Evolutionary conservation across 1,140 invertebrate species (phyloP), one percentile per base, ranked within the genome.

Genomic region (Halesus radiatus): DNA sequence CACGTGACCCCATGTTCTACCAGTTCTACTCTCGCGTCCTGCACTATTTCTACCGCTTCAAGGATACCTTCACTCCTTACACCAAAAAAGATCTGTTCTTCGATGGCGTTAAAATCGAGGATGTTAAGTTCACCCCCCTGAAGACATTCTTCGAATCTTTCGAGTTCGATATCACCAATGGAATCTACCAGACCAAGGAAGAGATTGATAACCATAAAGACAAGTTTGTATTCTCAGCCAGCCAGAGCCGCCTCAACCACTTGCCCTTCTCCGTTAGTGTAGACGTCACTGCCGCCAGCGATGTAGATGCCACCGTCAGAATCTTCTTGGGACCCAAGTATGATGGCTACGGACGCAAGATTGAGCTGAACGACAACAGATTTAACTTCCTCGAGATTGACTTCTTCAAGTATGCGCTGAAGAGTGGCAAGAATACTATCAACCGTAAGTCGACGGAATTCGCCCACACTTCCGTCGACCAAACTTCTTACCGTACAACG

Each of bases 111-210:
- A 91, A 91, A 81, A 90, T 95, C 77, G 90, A 93, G 75, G 90
- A 90, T 45, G 89, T 95, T 5, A 84, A 87, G 3, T 89, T 94
- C 4, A 92, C 93, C 85, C 90, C 92, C 66, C 85, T 96, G 8
- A 89, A 91, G n/a, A 95, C 94, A 20, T 95, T 92, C 85, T 94
- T 95, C 87, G 93, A 95, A 66, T 88, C 94, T 52, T 93, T 92
- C 83, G 92, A 94, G 83, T 84, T 94, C 22, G 91, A 94, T 79
- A 91, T 94, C 52, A 93, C 90, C 84, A 94, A 94, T 82, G 92
- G 92, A 68, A 79, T 95, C 29, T 88, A 88, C 74, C 85, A 86
- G 78, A 84, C 85, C 50, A 88, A 87, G 60, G 88, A 90, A 80
- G 86, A 90, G 52, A 16, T 54, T 10, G 22, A 53, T 1, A 53